Conservation (phyloP, 2,888 invertebrate genomes). For the Amblyjoppa fuscipennis region DNA sequence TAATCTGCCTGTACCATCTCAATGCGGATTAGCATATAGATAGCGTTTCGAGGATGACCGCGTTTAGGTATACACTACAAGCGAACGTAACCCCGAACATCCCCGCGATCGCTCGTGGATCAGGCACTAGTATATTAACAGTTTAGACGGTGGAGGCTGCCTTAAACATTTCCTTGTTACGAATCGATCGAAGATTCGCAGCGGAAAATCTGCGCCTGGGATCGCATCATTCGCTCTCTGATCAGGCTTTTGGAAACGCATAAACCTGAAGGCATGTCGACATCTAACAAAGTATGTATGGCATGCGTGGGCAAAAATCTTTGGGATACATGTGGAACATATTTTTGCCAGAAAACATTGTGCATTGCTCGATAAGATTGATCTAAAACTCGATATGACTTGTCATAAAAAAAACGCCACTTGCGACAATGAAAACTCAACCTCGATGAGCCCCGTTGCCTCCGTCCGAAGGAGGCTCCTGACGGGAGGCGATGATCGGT, state of each 20-base stretch:
- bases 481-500: constrained; percentile 38
- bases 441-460: background rate
- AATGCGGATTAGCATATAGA: constrained; percentile 85
- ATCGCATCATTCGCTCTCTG: no score
- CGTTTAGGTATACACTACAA: constrained; percentile 63
- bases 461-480: background rate
- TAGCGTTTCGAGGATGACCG: constrained; percentile 78
- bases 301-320: background rate
- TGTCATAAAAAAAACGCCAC: background rate
- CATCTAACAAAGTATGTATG: no score
- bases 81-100: constrained; percentile 48
- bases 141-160: constrained; percentile 70
- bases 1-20: constrained; percentile 85
- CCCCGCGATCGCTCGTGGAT: constrained; percentile 62
- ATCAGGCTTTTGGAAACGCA: background rate
- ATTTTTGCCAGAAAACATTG: background rate
- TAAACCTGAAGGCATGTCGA: background rate
- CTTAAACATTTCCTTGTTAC: constrained; percentile 70
- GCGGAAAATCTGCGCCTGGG: background rate
- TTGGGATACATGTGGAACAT: background rate
- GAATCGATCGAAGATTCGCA: constrained; percentile 31
- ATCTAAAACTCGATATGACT: background rate
- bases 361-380: background rate
- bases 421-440: constrained; percentile 6
- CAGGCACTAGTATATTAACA: constrained; percentile 49